Evolutionary conservation across 2,113 vertebrate genomes (phyloP).

Genomic region (Ictidomys tridecemlineatus): DNA sequence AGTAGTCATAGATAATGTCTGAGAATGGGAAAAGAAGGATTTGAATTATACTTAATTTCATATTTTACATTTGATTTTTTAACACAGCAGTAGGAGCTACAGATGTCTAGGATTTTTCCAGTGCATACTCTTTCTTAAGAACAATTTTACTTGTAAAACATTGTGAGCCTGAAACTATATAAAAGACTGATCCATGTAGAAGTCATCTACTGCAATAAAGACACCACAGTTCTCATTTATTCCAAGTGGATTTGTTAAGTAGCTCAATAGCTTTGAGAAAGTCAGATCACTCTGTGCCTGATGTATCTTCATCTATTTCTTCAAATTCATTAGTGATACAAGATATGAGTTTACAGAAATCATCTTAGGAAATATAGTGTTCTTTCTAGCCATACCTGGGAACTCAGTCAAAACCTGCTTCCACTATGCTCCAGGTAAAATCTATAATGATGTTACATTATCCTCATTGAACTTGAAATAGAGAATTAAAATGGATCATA

Average conservation of each 20-base stretch:
- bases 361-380: neutral
- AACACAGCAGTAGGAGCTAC: neutral
- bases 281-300: neutral
- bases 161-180: neutral
- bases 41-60: neutral
- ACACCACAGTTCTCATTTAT: neutral
- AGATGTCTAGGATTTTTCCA: neutral
- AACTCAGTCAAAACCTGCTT: neutral
- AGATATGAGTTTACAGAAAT: neutral
- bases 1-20: neutral
- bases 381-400: neutral
- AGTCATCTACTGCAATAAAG: neutral
- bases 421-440: neutral
- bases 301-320: neutral
- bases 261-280: neutral
- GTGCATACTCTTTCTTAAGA: neutral
- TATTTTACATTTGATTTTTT: neutral
- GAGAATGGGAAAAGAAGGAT: neutral
- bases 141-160: neutral
- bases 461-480: neutral
- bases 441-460: neutral
- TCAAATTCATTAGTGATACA: neutral
- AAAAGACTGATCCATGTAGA: neutral
- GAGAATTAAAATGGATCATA: neutral
- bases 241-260: neutral